A percentile compares a stretch with the other conserved stretches of the same genome.
Conservation (phyloP, 1,140 invertebrate genomes). For the Aporrectodea caliginosa region DNA sequence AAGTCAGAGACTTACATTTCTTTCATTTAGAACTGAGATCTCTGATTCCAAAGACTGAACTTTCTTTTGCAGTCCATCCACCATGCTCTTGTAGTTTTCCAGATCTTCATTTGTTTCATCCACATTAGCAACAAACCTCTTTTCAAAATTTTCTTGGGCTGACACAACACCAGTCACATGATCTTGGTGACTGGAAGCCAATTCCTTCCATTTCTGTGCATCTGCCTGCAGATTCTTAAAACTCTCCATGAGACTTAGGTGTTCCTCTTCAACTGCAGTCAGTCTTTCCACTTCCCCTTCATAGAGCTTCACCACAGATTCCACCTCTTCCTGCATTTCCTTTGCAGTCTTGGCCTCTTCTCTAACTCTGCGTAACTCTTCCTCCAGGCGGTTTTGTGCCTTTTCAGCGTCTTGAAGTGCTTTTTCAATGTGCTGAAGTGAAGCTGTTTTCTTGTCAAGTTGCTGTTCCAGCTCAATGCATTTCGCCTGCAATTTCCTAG, state of each 20-base stretch:
- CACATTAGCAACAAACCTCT: slow-evolving; percentile 44
- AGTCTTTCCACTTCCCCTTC: slow-evolving; percentile 18
- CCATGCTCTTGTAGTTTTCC: background rate
- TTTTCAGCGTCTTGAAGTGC: background rate
- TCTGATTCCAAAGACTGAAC: background rate
- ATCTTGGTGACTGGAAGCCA: too few species aligned
- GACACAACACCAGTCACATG: too few species aligned
- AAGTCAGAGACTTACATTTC: background rate
- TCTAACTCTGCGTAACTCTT: background rate
- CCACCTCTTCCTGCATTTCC: background rate
- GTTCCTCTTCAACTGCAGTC: background rate
- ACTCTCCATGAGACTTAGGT: background rate
- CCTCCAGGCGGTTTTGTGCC: background rate
- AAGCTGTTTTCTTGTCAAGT: background rate
- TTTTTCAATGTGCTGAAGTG: background rate
- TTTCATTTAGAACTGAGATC: background rate
- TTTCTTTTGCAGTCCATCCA: background rate
- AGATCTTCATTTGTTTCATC: slow-evolving; percentile 41
- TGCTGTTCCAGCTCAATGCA: background rate
- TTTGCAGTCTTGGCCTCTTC: background rate
- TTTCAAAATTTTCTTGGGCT: slow-evolving; percentile 35
- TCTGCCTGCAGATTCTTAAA: slow-evolving; percentile 11
- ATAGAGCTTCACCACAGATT: slow-evolving; percentile 8
- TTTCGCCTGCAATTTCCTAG: background rate
- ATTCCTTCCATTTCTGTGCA: slow-evolving; percentile 37